Evolutionary conservation across 2,113 vertebrate species (phyloP), one percentile per base, ranked within the genome.

Genomic region (Numenius arquata): DNA sequence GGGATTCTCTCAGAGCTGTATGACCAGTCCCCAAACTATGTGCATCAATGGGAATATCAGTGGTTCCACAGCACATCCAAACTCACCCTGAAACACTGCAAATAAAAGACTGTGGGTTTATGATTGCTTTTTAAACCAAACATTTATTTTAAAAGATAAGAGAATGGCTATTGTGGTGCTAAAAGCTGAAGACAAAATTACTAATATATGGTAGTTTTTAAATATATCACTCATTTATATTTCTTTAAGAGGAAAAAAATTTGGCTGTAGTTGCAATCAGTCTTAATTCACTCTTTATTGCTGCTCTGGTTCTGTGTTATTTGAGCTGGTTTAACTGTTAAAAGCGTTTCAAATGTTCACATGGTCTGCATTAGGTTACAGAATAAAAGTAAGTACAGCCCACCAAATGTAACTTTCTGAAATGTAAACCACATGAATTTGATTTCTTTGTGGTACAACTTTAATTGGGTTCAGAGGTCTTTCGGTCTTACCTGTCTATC

Each of bases 221-320:
- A 94, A 93, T 85, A 82, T 61, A 94, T 88, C 84, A 85, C 36
- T 88, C 81, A 92, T 95, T 95, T 95, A 63, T 94, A 92, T 89
- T 97, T 92, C 96, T 97, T 97, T 97, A 96, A 97, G 94, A 88
- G 73, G 40, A 81, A 96, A 97, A 97, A 96, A 96, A 95, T 61
- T 96, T 98, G 97, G 98, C 98, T 97, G 96, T 96, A 98, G 96
- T 97, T 97, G 96, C 97, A 98, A 98, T 98, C 98, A 98, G 97
- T 97, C 97, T 98, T 98, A 98, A 98, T 98, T 98, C 98, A 98
- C 98, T 98, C 98, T 98, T 98, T 98, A 98, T 98, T 98, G 98
- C 98, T 98, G 98, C 95, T 98, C 98, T 98, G 97, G 98, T 98
- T 98, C 97, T 97, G 96, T 98, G 98, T 98, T 98, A 98, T 98